These are phyloP conservation scores for Sebastes flavidus DNA, from an alignment of 2,797 vertebrate genomes.

Conservation along the genomic window DNA sequence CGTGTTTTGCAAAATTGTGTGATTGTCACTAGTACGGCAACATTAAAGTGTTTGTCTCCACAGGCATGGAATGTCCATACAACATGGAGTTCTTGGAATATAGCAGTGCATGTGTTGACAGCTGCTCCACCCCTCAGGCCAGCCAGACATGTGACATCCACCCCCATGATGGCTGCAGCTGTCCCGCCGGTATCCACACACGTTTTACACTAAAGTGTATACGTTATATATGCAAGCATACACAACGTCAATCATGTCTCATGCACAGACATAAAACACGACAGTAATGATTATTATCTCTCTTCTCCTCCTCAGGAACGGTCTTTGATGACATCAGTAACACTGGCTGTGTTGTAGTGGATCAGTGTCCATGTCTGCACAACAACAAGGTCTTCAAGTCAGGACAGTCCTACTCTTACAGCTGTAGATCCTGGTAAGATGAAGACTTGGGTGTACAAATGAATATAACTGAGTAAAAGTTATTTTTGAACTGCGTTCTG, in stretches of 20 bases:
- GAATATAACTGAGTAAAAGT: background rate
- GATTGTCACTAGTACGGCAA: background rate
- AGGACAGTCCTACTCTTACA: constrained; percentile 66
- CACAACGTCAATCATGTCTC: background rate
- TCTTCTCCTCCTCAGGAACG: constrained; percentile 58
- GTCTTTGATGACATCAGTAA: constrained; percentile 77
- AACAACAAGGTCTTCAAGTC: constrained; percentile 57
- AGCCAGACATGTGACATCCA: constrained; percentile 84
- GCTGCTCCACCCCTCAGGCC: constrained; percentile 82
- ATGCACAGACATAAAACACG: background rate
- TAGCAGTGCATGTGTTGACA: constrained; percentile 81
- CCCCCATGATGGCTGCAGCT: constrained; percentile 86
- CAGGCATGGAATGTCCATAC: constrained; percentile 79
- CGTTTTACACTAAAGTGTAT: background rate
- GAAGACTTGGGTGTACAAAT: background rate
- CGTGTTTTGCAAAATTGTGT: background rate
- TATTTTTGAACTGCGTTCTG: background rate
- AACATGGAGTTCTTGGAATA: constrained; percentile 85
- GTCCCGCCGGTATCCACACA: constrained; percentile 81
- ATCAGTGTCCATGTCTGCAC: constrained; percentile 75
- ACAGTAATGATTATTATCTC: background rate
- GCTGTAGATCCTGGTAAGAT: constrained; percentile 77
- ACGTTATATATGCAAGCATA: background rate
- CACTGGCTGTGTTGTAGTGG: constrained; percentile 67
- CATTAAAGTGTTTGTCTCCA: constrained; percentile 19